Evolutionary conservation across 2,888 invertebrate species (phyloP), one percentile per base, ranked within the genome.

Genomic region (Volucella bombylans): DNA sequence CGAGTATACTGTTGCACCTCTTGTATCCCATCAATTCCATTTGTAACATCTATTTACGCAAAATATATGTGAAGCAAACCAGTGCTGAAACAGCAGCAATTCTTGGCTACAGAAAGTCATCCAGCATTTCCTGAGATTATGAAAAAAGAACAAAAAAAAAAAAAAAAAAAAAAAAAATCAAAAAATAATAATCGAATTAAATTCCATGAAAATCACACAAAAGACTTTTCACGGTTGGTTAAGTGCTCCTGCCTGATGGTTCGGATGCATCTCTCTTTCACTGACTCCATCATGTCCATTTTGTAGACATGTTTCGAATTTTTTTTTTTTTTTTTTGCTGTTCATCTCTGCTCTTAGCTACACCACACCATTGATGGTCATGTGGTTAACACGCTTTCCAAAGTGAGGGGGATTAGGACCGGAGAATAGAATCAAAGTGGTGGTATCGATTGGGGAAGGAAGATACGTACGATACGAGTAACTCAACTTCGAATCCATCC

Each of bases 121-220:
- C 31, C 31, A 31, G 31, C 47, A 23, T 45, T 41, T 38, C 23
- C 23, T 43, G 49, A 62, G 14, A 8, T 12, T 10, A 14, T 45
- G 12, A 45, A 31, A 61, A 55, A 61, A 41, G 10, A 18, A 9
- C 0, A 54, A 14, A 41, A 15, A 18, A 9, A 38, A 15, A 1
- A 54, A 14, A 41, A 15, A 18, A 9, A 38, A 15, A 12, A 38
- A 57, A 69, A 43, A 39, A 6, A 6, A 0, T 31, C 1, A 0
- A 59, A 72, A 18, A 68, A 47, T 62, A 81, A 73, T 86, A 86
- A 86, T 86, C 86, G 86, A 86, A 86, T 86, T 86, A 86, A 82
- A 86, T 86, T 86, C 86, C 86, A 82, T 86, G 69, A 78, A 86
- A 86, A 86, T 86, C 82, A 78, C 64, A 86, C 77, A 86, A 86